Evolutionary conservation across 2,113 vertebrate genomes (phyloP).

Genomic region (Platichthys stellatus): DNA sequence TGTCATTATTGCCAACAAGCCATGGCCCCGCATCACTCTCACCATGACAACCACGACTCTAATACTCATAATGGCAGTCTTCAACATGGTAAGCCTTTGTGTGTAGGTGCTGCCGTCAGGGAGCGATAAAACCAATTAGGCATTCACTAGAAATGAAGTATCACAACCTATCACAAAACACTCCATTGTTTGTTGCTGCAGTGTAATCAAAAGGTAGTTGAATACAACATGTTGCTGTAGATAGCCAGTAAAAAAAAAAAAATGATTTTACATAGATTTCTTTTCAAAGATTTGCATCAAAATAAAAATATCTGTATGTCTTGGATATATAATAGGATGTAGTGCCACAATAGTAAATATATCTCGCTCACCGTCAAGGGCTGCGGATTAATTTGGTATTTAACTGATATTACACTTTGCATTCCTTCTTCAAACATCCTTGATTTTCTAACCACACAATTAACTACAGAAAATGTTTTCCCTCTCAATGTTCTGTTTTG

Average conservation of each 20-base stretch:
- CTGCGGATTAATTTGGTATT: conserved; percentile 4
- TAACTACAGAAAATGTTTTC: neutral
- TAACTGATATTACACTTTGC: neutral
- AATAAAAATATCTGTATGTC: no score
- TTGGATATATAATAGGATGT: neutral
- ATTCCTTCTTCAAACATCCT: neutral
- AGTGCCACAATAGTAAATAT: neutral
- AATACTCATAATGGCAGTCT: conserved; percentile 94
- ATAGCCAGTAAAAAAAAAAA: neutral
- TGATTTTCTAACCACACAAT: neutral
- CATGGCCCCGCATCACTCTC: conserved; percentile 93
- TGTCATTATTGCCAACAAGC: conserved; percentile 92
- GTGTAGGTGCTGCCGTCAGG: conserved; percentile 23
- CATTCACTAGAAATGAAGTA: conserved; percentile 2
- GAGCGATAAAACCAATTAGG: conserved; percentile 9
- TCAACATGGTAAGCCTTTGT: conserved; percentile 92
- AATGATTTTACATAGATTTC: neutral
- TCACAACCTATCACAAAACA: neutral
- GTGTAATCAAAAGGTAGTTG: neutral
- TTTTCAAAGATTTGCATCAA: neutral
- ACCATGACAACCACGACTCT: conserved; percentile 92
- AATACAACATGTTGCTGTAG: neutral
- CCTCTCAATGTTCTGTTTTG: neutral
- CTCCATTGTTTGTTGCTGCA: neutral
- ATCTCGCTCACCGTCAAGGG: no score